Conservation (phyloP, 2,113 vertebrate genomes). For the Entomyzon cyanotis region DNA sequence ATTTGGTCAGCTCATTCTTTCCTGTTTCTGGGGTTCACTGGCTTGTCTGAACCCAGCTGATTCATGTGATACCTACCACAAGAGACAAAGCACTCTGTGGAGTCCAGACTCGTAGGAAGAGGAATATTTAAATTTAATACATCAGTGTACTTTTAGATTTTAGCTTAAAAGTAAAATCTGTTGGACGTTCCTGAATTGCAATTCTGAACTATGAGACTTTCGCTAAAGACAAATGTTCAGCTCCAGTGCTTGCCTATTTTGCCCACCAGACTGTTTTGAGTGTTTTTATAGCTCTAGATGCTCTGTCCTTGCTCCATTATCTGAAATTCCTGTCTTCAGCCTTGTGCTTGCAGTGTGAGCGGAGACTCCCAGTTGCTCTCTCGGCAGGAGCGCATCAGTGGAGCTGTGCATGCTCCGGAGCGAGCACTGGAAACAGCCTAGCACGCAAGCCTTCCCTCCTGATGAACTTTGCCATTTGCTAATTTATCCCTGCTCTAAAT, state of each 20-base stretch:
- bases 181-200: background rate
- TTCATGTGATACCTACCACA: background rate
- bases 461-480: background rate
- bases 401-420: background rate
- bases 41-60: background rate
- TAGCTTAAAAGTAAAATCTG: background rate
- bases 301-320: background rate
- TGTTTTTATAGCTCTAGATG: background rate
- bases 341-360: background rate
- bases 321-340: background rate
- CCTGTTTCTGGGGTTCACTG: background rate
- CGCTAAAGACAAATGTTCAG: background rate
- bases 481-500: background rate
- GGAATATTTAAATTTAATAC: background rate
- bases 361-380: background rate
- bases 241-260: background rate
- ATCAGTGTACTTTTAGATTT: background rate
- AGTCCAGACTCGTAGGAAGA: background rate
- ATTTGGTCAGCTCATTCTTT: background rate
- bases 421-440: background rate
- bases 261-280: background rate
- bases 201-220: accelerated
- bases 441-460: background rate
- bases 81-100: background rate
- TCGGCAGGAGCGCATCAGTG: background rate